These are phyloP conservation scores for Sebastes reedi DNA, from an alignment of 2,797 vertebrate genomes.

Conservation along the genomic window DNA sequence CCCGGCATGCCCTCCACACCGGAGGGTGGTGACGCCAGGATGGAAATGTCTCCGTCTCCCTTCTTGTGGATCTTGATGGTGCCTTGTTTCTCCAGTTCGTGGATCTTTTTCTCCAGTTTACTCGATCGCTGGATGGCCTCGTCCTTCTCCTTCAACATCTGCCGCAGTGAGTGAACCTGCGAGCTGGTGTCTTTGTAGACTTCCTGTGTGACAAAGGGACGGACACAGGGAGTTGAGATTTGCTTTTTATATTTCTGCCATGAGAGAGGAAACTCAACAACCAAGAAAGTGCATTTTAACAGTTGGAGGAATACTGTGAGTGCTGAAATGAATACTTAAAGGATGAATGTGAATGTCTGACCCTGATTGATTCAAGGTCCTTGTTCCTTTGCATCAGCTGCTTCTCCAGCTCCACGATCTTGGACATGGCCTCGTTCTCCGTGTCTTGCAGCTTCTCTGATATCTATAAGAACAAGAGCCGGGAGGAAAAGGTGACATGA, in stretches of 20 bases:
- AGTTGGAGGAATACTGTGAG: not conserved
- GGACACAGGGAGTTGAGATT: not conserved
- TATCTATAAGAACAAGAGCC: conserved; percentile 78
- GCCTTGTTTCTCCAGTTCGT: conserved; percentile 83
- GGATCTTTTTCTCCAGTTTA: conserved; percentile 87
- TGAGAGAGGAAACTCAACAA: not conserved
- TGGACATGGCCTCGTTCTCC: conserved; percentile 97
- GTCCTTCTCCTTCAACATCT: conserved; percentile 94
- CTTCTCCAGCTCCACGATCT: conserved; percentile 97
- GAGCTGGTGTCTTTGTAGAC: conserved; percentile 91
- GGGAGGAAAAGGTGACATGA: not conserved
- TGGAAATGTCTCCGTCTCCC: conserved; percentile 83
- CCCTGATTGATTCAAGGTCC: conserved; percentile 92
- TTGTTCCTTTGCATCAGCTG: conserved; percentile 95
- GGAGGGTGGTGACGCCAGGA: conserved; percentile 64
- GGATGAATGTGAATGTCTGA: conserved; percentile 54
- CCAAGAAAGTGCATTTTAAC: not conserved
- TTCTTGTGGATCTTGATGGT: conserved; percentile 85
- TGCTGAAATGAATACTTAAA: not conserved
- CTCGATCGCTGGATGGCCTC: conserved; percentile 90
- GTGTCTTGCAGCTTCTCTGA: conserved; percentile 95
- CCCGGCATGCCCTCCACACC: conserved; percentile 36
- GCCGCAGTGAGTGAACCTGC: conserved; percentile 90
- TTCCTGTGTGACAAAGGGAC: conserved; percentile 78
- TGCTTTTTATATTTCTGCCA: not conserved